Base-by-base conservation (phyloP, 2,888 invertebrate genomes). In the Trilocha varians region DNA sequence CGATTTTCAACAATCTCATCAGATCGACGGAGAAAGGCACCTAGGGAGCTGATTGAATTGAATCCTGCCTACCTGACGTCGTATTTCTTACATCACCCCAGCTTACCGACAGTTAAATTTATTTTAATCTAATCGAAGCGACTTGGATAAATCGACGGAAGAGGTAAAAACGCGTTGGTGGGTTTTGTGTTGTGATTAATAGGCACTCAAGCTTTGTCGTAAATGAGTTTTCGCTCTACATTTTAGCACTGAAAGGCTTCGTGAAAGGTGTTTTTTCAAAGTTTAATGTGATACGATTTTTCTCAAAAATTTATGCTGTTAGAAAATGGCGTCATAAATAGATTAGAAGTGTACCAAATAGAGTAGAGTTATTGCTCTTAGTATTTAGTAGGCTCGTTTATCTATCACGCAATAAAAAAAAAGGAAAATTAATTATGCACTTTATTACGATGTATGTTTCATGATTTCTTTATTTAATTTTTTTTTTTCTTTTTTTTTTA, bases 121-220 rank as follows among this genome's bases (percentile, higher is more conserved):
- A 77, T 78, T 84, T 78, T 83, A 83, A 84, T 85, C 83, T 78
- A 80, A 84, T 85, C 78, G 75, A 76, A 79, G 56, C 72, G 78
- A 78, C 78, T 75, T 68, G 71, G 73, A 78, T 78, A 75, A 74
- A 80, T 79, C 68, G 70, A 56, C 53, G 47, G 42, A 50, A 53
- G 51, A 43, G 58, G 25, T 41, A 47, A 42, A 44, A 41, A 38
- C 41, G 18, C n/a, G n/a, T n/a, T 16, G 33, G 45, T 43, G 44
- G 44, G 48, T 48, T 48, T 51, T 52, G 46, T 52, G 36, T 41
- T 32, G 45, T 51, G 55, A 59, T 58, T 51, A 49, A 59, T 57
- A 50, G 52, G 41, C 34, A 39, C 37, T 43, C 44, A 6, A 40
- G 45, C 34, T 49, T 41, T 46, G 38, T 43, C 47, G 17, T 13